Conservation (phyloP, 2,797 vertebrate species). For the Parambassis ranga region DNA sequence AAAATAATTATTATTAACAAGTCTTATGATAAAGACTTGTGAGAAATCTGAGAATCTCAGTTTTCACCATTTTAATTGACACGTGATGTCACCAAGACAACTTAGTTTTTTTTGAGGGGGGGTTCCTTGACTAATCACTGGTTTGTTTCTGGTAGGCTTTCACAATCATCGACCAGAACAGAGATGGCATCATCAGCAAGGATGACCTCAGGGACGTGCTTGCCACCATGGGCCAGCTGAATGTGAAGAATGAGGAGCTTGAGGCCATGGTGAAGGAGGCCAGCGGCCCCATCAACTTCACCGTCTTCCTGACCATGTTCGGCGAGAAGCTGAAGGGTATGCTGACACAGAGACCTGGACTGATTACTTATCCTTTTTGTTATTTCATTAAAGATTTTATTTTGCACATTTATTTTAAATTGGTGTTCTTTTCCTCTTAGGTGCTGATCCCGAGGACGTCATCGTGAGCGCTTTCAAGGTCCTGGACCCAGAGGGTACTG, state of each 20-base stretch:
- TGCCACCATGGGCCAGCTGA: constrained; percentile 92
- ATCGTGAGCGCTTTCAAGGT: constrained; percentile 95
- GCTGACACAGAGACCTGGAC: not conserved
- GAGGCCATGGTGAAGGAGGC: constrained; percentile 96
- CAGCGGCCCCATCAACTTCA: constrained; percentile 95
- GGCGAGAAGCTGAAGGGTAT: constrained; percentile 95
- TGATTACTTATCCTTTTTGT: not conserved
- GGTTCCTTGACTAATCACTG: not conserved
- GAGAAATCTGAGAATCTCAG: constrained; percentile 22
- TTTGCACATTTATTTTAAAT: not conserved
- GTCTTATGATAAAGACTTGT: constrained; percentile 28
- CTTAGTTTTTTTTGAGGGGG: no score
- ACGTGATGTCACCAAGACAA: no score
- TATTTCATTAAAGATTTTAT: not conserved
- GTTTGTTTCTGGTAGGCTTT: constrained; percentile 81
- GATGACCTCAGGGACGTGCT: constrained; percentile 92
- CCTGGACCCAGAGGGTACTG: constrained; percentile 90
- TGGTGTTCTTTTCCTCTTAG: constrained; percentile 55
- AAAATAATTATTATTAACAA: constrained; percentile 29
- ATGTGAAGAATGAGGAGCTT: constrained; percentile 92
- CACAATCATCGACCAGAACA: constrained; percentile 96
- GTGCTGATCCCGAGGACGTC: constrained; percentile 92
- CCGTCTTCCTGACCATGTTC: constrained; percentile 95
- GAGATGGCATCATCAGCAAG: constrained; percentile 95
- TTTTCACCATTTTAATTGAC: constrained; percentile 16